Evolutionary conservation across 1,140 invertebrate genomes (phyloP).

Genomic region (Conopomorpha cramerella): DNA sequence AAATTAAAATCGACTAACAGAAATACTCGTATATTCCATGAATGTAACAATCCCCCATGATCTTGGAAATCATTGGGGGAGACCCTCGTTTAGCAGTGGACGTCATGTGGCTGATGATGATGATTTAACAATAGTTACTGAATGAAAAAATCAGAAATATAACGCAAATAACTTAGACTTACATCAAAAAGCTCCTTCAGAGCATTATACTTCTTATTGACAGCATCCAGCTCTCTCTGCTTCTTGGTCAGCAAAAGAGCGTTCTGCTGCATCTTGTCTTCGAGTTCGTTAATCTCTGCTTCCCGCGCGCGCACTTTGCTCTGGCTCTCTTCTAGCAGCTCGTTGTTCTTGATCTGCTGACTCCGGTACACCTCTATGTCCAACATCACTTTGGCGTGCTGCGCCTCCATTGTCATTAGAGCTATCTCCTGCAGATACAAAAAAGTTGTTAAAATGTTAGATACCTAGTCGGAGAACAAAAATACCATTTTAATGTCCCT

Average conservation of each 20-base stretch:
- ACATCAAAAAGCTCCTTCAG: slow-evolving; percentile 53
- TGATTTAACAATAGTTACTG: too few relatives aligned
- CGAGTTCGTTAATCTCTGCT: slow-evolving; percentile 50
- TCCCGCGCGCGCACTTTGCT: slow-evolving; percentile 35
- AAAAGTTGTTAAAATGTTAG: too few relatives aligned
- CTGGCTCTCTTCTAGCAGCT: slow-evolving; percentile 26
- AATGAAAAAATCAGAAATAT: too few relatives aligned
- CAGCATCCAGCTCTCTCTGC: slow-evolving; percentile 56
- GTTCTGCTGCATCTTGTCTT: slow-evolving; percentile 59
- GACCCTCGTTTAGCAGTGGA: too few relatives aligned
- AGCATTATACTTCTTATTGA: slow-evolving; percentile 63
- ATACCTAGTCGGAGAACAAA: too few relatives aligned
- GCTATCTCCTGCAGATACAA: slow-evolving; percentile 62
- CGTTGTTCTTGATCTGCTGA: slow-evolving; percentile 41
- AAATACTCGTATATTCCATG: too few relatives aligned
- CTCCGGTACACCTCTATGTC: slow-evolving; percentile 65
- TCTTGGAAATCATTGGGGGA: too few relatives aligned
- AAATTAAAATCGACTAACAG: too few relatives aligned
- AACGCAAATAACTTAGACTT: too few relatives aligned
- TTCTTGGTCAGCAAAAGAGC: slow-evolving; percentile 50
- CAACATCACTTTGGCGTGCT: slow-evolving; percentile 63
- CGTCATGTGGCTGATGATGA: too few relatives aligned
- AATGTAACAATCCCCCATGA: too few relatives aligned
- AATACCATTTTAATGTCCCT: too few relatives aligned
- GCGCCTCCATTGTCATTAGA: slow-evolving; percentile 66